phyloP scores from a whole-genome alignment of 2,113 vertebrate genomes.

The Chauna torquata region DNA sequence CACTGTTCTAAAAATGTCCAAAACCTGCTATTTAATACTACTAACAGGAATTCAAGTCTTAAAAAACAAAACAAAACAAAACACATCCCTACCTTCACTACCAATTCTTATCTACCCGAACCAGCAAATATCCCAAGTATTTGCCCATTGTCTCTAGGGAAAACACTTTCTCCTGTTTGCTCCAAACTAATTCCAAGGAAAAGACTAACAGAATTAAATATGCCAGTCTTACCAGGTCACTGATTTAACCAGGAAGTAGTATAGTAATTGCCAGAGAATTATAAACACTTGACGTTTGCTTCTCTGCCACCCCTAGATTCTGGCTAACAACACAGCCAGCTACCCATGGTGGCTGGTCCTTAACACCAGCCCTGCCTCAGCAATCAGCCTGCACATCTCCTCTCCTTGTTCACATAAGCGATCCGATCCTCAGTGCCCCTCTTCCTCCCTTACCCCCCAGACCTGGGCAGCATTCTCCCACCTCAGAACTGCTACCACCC shows the following conservation, averaged over 20 bases:
- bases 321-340: background rate
- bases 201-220: background rate
- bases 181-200: background rate
- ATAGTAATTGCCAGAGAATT: background rate
- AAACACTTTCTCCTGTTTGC: background rate
- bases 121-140: background rate
- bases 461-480: background rate
- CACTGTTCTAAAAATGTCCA: background rate
- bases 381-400: background rate
- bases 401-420: background rate
- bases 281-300: background rate
- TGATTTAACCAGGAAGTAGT: background rate
- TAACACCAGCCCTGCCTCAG: background rate
- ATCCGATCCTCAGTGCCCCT: background rate
- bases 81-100: background rate
- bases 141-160: background rate
- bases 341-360: background rate
- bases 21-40: background rate
- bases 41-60: background rate
- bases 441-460: background rate
- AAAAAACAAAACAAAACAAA: background rate
- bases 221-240: background rate
- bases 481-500: background rate
- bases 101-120: background rate
- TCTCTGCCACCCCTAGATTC: background rate